Evolutionary conservation across 2,888 invertebrate species (phyloP), one percentile per base, ranked within the genome.

Genomic region (Diarsia dahlii): DNA sequence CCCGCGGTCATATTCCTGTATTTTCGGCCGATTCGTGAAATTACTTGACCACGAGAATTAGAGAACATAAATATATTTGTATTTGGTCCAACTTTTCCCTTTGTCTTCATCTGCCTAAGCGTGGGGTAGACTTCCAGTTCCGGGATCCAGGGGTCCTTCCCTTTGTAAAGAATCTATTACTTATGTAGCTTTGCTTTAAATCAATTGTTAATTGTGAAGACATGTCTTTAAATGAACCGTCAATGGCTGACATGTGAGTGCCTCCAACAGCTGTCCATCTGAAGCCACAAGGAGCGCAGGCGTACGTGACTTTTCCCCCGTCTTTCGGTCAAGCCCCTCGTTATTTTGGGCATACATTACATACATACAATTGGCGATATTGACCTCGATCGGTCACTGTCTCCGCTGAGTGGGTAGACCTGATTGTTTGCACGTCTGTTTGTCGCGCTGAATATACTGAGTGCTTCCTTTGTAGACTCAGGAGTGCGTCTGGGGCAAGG

Each of bases 231-330:
- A 39, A 39, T 6, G 39, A 39, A 4, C 39, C 6, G 39, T 39
- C 39, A 39, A 39, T 39, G 39, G 39, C 39, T 6, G 6, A 39
- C 6, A 4, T 6, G 39, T 39, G 39, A 39, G 6, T 39, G 39
- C 4, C 39, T 39, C 39, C 39, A 39, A 39, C 39, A 4, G 39
- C 39, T 39, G 39, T 4, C 39, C 39, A 28, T 28, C 28, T 28
- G 28, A 28, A 28, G 28, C 28, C 28, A 28, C 28, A 28, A 28
- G 28, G 28, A 28, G 28, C 28, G 28, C 28, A 28, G n/a, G 72
- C 56, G n/a, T 81, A 81, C 81, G 82, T 81, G 81, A 81, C 82
- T 18, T 10, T 10, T 6, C 18, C 4, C 82, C 20, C 69, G 77
- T 81, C 39, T 20, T 6, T 3, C 34, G 28, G 20, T 58, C 65